Base-by-base conservation (phyloP, 2,888 invertebrate genomes). In the Megastigmus dorsalis region DNA sequence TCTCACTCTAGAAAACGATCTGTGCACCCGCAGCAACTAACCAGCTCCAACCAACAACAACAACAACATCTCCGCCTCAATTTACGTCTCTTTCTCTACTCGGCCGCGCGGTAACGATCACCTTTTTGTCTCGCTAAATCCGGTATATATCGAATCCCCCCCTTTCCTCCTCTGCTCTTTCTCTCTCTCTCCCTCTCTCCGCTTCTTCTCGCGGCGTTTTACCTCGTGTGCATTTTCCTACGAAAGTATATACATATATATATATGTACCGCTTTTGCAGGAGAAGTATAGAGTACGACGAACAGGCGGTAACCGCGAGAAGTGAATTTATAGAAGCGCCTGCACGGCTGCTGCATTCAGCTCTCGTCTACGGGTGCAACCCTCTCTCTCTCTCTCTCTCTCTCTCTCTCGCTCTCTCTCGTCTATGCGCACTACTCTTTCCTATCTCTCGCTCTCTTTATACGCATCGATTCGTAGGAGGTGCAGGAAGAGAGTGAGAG, bases 251-350 rank as follows among this genome's bases (percentile, higher is more conserved):
- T n/a, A n/a, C n/a, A n/a, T n/a, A n/a, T n/a, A n/a, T n/a, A n/a
- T n/a, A n/a, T n/a, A n/a, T n/a, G n/a, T n/a, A n/a, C n/a, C n/a
- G n/a, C n/a, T n/a, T n/a, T n/a, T n/a, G 23, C 41, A 30, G 5
- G 15, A 33, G 13, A 10, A 4, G 1, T n/a, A n/a, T n/a, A n/a
- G 15, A 18, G 38, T 38, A 66, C 52, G 50, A 30, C 52, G 59
- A 72, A 76, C 74, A 73, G 76, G 74, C 73, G 68, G 74, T 67
- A 73, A 69, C 73, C 71, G 69, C 74, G 57, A 62, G 30, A 60
- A 41, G 43, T 59, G 63, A 63, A 70, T 69, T 66, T 73, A 69
- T 73, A 55, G 60, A 67, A 69, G 45, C 9, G 33, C 26, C 33
- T n/a, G n/a, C n/a, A n/a, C n/a, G n/a, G n/a, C n/a, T n/a, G n/a